Evolutionary conservation across 1,140 invertebrate genomes (phyloP), one percentile per base, ranked within the genome.

Genomic region (Onthophagus taurus): DNA sequence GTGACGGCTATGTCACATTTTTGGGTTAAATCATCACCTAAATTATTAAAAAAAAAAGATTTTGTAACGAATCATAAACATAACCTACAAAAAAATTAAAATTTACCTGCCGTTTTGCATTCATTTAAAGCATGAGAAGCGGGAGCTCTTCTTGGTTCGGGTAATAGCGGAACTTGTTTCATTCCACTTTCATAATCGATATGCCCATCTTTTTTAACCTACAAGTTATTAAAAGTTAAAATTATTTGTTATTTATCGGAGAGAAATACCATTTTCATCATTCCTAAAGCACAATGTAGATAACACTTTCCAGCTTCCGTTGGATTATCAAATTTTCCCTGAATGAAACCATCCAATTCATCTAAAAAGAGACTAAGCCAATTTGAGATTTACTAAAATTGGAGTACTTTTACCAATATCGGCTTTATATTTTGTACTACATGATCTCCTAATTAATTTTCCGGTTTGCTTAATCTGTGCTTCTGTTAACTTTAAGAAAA

Each of bases 361-460:
- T 37, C 35, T 37, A 23, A 21, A 37, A 37, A 17, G 11, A 12
- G 11, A 34, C 14, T 21, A 6, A 2, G 17, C 20, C 16, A 9
- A 16, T 3, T 13, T 31, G 12, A 1, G 16, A 9, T 31, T 13
- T 2, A 31, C 2, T 3, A 16, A 13, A 31, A 33, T 8, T 5
- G 2, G 18, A 14, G 11, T 5, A 33, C 13, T 43, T 43, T 51
- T 47, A 66, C 62, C 58, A 19, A 51, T 37, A 7, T 57, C 51
- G n/a, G 58, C 54, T 54, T 64, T 62, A 17, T 30, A 23, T 59
- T 64, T 66, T 4, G 61, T 53, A 44, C 54, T 47, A 34, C 64
- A 66, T 13, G 56, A 49, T 47, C 62, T 63, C 42, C 55, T 52
- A 24, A 65, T 53, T 26, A 63, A 36, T 44, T 58, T 59, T 8